A percentile compares a stretch with the other conserved stretches of the same genome.
These are phyloP conservation scores for Muschampia plurimacula DNA, from an alignment of 2,888 invertebrate species.

Conservation along the genomic window DNA sequence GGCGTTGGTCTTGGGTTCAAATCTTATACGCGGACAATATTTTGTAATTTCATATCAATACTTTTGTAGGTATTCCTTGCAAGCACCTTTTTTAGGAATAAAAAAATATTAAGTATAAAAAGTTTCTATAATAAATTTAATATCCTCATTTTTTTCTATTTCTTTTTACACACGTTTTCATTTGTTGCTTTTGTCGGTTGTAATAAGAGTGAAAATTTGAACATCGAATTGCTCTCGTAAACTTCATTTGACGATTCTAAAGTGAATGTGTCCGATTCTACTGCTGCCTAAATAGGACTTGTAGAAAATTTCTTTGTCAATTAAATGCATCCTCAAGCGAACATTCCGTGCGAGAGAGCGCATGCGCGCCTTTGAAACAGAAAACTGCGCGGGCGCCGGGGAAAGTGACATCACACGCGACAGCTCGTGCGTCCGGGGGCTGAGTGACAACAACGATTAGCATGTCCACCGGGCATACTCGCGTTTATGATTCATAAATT, in stretches of 20 bases:
- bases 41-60: too few species aligned
- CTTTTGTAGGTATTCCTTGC: too few species aligned
- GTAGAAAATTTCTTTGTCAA: conserved; percentile 48
- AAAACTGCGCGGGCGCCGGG: conserved; percentile 61
- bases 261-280: neutral
- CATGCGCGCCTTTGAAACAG: conserved; percentile 69
- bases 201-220: neutral
- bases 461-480: conserved; percentile 45
- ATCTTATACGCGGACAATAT: too few species aligned
- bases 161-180: too few species aligned
- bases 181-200: neutral
- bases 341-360: conserved; percentile 74
- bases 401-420: conserved; percentile 79
- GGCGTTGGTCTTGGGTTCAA: too few species aligned
- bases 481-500: conserved; percentile 27
- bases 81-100: too few species aligned
- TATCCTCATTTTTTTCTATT: too few species aligned
- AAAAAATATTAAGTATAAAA: too few species aligned
- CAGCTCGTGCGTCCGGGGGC: conserved; percentile 50
- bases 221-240: neutral
- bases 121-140: too few species aligned
- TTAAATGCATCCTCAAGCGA: conserved; percentile 47
- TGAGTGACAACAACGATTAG: conserved; percentile 64
- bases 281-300: conserved; percentile 36
- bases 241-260: neutral